These are phyloP conservation scores for Scaptodrosophila lebanonensis DNA, from an alignment of 1,140 invertebrate species.

Conservation along the genomic window DNA sequence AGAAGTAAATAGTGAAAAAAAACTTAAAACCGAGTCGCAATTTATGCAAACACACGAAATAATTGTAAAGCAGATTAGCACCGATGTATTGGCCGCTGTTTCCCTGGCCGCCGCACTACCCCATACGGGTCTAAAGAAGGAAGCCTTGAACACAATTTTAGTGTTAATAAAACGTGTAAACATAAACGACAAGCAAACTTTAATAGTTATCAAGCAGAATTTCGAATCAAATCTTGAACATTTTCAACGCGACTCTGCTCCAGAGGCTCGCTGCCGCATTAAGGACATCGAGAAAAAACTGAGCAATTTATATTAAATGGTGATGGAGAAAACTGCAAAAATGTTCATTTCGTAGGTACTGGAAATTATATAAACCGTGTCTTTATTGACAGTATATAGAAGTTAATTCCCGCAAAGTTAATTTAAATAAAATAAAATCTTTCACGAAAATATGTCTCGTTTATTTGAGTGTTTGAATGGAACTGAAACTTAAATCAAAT, in stretches of 20 bases:
- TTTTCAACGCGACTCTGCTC: constrained; percentile 81
- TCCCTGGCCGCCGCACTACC: constrained; percentile 83
- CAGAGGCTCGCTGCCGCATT: constrained; percentile 82
- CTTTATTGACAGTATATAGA: no score
- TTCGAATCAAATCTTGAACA: constrained; percentile 79
- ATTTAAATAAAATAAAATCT: no score
- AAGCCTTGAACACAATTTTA: constrained; percentile 86
- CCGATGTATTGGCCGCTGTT: constrained; percentile 79
- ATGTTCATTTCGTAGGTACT: no score
- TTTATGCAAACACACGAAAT: constrained; percentile 45
- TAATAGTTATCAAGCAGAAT: constrained; percentile 77
- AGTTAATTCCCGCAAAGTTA: no score
- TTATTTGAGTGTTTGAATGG: no score
- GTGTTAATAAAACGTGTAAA: constrained; percentile 83
- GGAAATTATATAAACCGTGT: no score
- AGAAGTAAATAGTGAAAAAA: constrained; percentile 66
- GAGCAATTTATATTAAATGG: no score
- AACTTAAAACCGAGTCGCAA: constrained; percentile 59
- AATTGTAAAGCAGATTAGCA: constrained; percentile 70
- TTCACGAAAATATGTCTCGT: no score
- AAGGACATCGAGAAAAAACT: constrained; percentile 82
- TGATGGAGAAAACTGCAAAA: no score
- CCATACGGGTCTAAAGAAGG: constrained; percentile 86
- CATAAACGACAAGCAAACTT: constrained; percentile 77
- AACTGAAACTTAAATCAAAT: no score